phyloP scores from a whole-genome alignment of 2,113 vertebrate genomes.

The Petaurus breviceps region DNA sequence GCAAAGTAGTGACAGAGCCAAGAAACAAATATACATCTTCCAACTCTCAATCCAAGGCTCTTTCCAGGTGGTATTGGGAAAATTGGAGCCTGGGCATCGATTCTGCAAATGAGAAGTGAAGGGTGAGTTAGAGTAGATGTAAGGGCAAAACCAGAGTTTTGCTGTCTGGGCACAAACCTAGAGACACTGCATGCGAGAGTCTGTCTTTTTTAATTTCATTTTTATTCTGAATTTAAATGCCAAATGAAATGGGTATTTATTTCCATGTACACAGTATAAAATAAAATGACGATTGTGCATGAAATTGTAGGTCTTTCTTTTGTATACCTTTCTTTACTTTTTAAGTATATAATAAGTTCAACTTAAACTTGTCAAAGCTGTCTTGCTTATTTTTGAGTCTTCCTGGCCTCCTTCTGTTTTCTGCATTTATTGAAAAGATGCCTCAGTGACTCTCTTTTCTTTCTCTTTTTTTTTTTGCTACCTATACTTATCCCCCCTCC shows the following conservation, averaged over 20 bases:
- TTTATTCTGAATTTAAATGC: background rate
- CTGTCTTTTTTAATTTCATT: background rate
- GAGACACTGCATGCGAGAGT: no score
- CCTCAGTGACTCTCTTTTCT: background rate
- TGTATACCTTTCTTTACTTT: background rate
- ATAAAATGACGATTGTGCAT: background rate
- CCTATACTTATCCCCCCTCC: background rate
- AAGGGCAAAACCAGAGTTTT: no score
- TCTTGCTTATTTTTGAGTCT: background rate
- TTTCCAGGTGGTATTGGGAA: no score
- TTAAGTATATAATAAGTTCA: background rate
- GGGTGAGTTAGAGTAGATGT: no score
- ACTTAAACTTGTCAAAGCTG: background rate
- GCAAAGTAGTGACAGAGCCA: no score
- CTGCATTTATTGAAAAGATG: background rate
- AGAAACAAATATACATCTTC: no score
- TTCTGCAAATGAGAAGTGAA: no score
- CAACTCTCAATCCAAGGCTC: no score
- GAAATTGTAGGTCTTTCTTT: background rate
- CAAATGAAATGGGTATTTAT: background rate
- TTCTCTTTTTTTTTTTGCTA: background rate
- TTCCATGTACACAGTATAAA: background rate
- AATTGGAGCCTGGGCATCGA: no score
- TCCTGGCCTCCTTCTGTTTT: background rate
- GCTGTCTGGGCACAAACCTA: no score